Evolutionary conservation across 2,888 invertebrate genomes (phyloP).

Genomic region (Oscheius myriophilus): DNA sequence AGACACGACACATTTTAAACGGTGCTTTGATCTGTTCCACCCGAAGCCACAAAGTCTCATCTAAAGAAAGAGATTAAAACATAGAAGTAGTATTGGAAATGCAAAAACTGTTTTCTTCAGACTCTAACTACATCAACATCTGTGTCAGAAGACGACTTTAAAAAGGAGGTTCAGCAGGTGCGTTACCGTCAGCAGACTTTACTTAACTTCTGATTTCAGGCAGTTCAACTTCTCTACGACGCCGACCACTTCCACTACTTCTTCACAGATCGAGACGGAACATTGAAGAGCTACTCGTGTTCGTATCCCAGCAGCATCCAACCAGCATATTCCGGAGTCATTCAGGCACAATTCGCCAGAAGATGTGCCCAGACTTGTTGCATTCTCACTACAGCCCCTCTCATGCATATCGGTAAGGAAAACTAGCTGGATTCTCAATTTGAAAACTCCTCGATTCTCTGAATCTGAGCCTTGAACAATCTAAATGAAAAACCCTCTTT

Average conservation of each 20-base stretch:
- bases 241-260: constrained; percentile 70
- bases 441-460: no score
- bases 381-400: constrained; percentile 70
- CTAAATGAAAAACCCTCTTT: background rate
- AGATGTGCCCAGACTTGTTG: constrained; percentile 70
- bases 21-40: no score
- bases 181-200: background rate
- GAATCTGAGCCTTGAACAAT: no score
- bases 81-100: no score
- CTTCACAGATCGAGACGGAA: constrained; percentile 70
- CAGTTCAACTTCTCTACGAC: constrained; percentile 61
- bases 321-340: constrained; percentile 70
- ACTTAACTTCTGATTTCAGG: constrained; percentile 28
- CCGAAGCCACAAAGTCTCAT: no score
- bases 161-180: constrained; percentile 47
- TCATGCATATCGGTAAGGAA: constrained; percentile 65
- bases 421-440: no score
- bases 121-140: constrained; percentile 51
- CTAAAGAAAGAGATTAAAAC: no score
- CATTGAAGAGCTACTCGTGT: constrained; percentile 69
- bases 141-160: constrained; percentile 47
- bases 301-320: constrained; percentile 69
- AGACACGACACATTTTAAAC: no score
- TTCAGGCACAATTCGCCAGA: constrained; percentile 69
- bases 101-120: constrained; percentile 34